Conservation (phyloP, 2,797 vertebrate species). For the Chelon labrosus region DNA sequence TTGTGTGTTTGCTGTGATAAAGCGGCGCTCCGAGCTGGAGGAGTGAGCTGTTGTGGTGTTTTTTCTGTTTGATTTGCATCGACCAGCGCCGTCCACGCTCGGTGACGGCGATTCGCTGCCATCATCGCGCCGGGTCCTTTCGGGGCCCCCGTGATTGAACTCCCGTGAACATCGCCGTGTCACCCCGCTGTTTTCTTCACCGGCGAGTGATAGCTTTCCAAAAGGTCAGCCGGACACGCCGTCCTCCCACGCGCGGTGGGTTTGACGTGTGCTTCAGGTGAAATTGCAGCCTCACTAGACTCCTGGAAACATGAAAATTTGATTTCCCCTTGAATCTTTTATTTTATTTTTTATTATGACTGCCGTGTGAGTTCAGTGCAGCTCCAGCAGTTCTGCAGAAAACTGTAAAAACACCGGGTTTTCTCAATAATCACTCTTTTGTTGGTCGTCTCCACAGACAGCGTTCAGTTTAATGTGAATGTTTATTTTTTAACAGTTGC, state of each 20-base stretch:
- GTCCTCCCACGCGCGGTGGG: constrained; percentile 42
- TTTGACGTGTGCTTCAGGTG: constrained; percentile 57
- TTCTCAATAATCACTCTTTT: constrained; percentile 21
- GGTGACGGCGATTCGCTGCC: constrained; percentile 13
- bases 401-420: constrained; percentile 12
- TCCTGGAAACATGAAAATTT: constrained; percentile 37
- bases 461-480: constrained; percentile 1
- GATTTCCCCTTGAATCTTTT: no score
- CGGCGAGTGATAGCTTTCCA: constrained; percentile 47
- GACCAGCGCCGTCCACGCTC: constrained; percentile 7
- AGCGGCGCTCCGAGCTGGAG: constrained; percentile 46
- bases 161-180: constrained; percentile 20
- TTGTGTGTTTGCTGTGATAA: constrained; percentile 59
- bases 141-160: constrained; percentile 49
- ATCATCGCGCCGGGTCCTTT: constrained; percentile 32
- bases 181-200: constrained; percentile 37
- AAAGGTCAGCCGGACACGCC: constrained; percentile 63
- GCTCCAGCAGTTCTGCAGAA: neutral
- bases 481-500: neutral
- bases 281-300: constrained; percentile 23
- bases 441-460: constrained; percentile 21
- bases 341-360: neutral
- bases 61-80: constrained; percentile 48
- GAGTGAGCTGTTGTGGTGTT: constrained; percentile 42
- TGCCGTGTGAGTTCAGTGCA: neutral